These are phyloP conservation scores for Parauchenoglanis ngamensis DNA, from an alignment of 2,797 vertebrate genomes.

Conservation along the genomic window DNA sequence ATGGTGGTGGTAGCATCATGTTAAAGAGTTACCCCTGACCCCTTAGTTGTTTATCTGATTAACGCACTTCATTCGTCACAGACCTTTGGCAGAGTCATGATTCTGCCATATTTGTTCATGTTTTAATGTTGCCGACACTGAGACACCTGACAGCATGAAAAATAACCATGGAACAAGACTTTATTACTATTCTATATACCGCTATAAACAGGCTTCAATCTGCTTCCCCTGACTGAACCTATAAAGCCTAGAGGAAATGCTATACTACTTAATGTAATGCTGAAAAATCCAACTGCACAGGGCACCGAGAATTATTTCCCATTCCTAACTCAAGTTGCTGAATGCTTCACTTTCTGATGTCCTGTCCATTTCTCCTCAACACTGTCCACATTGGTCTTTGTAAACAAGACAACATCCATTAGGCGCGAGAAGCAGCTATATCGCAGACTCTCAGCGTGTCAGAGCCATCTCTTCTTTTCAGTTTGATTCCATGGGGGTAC, in stretches of 20 bases:
- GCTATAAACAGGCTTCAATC: constrained; percentile 13
- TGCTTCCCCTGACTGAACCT: constrained; percentile 28
- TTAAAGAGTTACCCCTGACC: too few species aligned
- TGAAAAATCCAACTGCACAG: not conserved
- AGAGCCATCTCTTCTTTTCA: constrained; percentile 50
- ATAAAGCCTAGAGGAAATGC: constrained; percentile 10
- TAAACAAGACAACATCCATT: constrained; percentile 52
- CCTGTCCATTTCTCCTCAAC: not conserved
- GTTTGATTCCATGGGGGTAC: constrained; percentile 30
- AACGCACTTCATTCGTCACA: not conserved
- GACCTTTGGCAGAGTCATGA: not conserved
- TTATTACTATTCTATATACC: constrained; percentile 43
- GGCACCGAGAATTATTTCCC: constrained; percentile 3
- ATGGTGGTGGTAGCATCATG: not conserved
- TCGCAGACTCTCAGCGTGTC: constrained; percentile 43
- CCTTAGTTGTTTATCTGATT: not conserved
- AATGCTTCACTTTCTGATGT: constrained; percentile 8
- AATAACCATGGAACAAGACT: constrained; percentile 25
- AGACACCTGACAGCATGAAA: constrained; percentile 46
- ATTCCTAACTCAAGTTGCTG: constrained; percentile 22
- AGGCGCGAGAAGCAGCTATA: constrained; percentile 30
- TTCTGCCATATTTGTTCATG: too few species aligned
- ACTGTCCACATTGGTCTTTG: constrained; percentile 19
- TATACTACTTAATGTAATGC: constrained; percentile 26
- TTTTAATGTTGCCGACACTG: constrained; percentile 7